Evolutionary conservation across 2,113 vertebrate species (phyloP), one percentile per base, ranked within the genome.

Genomic region (Sminthopsis crassicaudata): DNA sequence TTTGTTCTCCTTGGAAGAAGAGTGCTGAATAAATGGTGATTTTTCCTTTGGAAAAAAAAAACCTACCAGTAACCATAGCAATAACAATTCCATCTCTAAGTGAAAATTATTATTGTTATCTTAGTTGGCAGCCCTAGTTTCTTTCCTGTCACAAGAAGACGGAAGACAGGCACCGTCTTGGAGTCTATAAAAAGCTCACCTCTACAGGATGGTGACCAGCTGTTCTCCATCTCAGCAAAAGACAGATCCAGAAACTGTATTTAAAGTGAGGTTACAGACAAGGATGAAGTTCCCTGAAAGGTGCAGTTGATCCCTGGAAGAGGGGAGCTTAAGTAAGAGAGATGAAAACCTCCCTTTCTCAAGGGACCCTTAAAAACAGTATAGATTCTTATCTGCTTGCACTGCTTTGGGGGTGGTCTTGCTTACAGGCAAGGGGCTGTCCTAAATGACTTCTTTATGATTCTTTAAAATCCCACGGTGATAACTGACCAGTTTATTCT

Each of bases 51-150:
- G 93, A 89, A 96, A 93, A 84, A 60, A 76, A 92, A 97, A 92
- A 90, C 50, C 94, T 92, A 90, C 94, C 91, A 94, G 97, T 98
- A 97, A 97, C 97, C 96, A 97, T 96, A 96, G 97, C 97, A 94
- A 96, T 97, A 96, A 96, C 91, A 95, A 95, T 95, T 95, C 96
- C 95, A 94, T 97, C 97, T 96, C 91, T 91, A 94, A 96, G 97
- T 93, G 95, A 97, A 97, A 96, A 98, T 95, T 95, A 96, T 96
- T 96, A 94, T 96, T 95, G 97, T 96, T 96, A 95, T 96, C 95
- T 95, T 95, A 11, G 4, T 55, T 96, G 97, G 97, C 97, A 97
- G 95, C 88, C 93, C 95, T 46, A 0, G 95, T 91, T 94, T 96
- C 96, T 97, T 94, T 95, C 91, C 96, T 94, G 93, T 96, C 96